A percentile compares a stretch with the other conserved stretches of the same genome.
Conservation (phyloP, 2,113 vertebrate species). For the Corythaixoides concolor region DNA sequence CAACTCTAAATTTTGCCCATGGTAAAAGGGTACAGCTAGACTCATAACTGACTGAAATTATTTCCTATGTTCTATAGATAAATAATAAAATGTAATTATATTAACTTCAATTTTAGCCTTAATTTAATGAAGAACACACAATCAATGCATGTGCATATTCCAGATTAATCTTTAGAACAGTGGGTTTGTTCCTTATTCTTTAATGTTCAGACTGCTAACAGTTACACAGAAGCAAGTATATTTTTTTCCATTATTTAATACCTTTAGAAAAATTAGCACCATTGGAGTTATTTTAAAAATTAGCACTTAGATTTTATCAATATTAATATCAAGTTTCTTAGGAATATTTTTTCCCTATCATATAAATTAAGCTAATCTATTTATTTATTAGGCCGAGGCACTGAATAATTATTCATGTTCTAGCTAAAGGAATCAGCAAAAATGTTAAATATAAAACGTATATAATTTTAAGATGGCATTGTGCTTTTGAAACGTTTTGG, state of each 20-base stretch:
- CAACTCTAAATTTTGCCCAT: background rate
- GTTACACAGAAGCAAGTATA: background rate
- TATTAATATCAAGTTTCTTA: background rate
- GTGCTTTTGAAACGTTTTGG: constrained; percentile 30
- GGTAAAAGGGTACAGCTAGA: background rate
- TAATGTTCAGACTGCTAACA: background rate
- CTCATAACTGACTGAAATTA: background rate
- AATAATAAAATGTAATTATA: background rate
- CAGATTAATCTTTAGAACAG: background rate
- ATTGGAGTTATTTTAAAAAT: background rate
- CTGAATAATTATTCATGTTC: background rate
- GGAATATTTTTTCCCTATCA: background rate
- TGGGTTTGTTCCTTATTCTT: background rate
- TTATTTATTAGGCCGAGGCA: background rate
- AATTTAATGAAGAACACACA: background rate
- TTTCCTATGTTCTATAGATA: background rate
- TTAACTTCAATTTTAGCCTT: background rate
- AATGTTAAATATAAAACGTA: background rate
- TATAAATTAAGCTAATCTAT: background rate
- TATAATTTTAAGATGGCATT: background rate
- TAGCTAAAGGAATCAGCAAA: background rate
- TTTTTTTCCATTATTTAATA: background rate
- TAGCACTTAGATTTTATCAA: background rate
- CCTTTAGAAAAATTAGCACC: background rate
- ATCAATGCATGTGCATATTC: background rate